phyloP scores from a whole-genome alignment of 1,140 invertebrate species.

The Anthonomus grandis region DNA sequence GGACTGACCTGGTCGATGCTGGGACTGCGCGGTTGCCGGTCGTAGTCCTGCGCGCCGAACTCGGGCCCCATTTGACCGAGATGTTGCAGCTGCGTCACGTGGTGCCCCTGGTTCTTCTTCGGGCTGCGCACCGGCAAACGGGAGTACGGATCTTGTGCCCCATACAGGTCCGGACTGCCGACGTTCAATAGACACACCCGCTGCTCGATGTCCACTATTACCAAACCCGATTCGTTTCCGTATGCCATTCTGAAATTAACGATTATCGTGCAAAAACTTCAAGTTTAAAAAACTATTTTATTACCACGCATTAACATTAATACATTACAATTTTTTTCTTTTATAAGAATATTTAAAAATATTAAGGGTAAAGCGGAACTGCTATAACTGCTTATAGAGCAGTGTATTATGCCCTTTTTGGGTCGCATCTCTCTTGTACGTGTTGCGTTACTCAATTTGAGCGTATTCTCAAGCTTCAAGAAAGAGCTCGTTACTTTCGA shows the following conservation, averaged over 20 bases:
- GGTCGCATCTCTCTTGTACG: too few species aligned
- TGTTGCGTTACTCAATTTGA: too few species aligned
- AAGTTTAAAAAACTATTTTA: neutral
- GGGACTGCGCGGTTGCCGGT: conserved; percentile 70
- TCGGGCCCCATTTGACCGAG: conserved; percentile 45
- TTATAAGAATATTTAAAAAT: too few species aligned
- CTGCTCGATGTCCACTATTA: conserved; percentile 92
- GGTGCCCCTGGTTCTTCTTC: conserved; percentile 52
- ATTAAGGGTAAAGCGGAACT: too few species aligned
- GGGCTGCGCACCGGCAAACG: conserved; percentile 80
- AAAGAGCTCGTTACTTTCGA: too few species aligned
- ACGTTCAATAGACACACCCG: conserved; percentile 85
- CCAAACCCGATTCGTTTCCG: conserved; percentile 91
- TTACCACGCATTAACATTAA: too few species aligned
- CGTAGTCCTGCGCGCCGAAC: conserved; percentile 32
- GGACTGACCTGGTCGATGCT: conserved; percentile 88
- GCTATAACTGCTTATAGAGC: too few species aligned
- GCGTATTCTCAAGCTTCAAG: too few species aligned
- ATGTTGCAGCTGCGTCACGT: too few species aligned
- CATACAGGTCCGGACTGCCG: conserved; percentile 83
- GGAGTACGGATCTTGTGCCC: conserved; percentile 82
- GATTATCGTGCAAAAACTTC: too few species aligned
- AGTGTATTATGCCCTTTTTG: too few species aligned
- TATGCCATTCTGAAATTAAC: conserved; percentile 87
- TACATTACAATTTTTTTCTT: too few species aligned